Evolutionary conservation across 2,113 vertebrate genomes (phyloP).

Genomic region (Catharus fuscescens): DNA sequence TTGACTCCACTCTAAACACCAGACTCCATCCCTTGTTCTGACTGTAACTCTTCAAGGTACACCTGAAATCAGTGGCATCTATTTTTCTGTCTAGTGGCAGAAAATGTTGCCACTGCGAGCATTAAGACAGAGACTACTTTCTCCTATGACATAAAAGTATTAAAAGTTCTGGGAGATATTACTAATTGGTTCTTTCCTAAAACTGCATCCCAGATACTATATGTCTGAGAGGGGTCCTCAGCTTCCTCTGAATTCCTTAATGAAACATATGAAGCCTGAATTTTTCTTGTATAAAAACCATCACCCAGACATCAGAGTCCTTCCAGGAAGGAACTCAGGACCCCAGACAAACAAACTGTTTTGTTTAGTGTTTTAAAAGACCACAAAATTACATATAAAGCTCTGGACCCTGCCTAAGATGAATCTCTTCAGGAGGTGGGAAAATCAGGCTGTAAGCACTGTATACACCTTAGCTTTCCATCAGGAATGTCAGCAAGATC

Average conservation of each 20-base stretch:
- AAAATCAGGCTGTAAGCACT: background rate
- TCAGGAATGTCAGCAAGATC: background rate
- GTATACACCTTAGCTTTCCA: background rate
- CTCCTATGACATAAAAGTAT: background rate
- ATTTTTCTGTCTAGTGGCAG: background rate
- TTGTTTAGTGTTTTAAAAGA: background rate
- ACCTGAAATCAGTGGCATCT: background rate
- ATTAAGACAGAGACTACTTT: background rate
- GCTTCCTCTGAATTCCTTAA: background rate
- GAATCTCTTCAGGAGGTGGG: background rate
- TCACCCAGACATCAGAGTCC: background rate
- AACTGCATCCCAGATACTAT: background rate
- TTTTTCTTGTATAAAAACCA: background rate
- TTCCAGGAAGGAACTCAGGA: background rate
- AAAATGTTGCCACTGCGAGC: background rate
- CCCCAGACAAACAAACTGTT: background rate
- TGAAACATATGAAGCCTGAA: fast-evolving
- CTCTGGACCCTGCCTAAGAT: background rate
- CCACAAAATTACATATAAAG: background rate
- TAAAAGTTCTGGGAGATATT: background rate
- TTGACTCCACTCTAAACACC: background rate
- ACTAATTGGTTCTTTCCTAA: background rate
- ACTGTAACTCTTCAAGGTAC: background rate
- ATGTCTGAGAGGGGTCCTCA: background rate
- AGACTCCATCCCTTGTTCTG: background rate